phyloP scores from a whole-genome alignment of 2,888 invertebrate species.

The Lochmaea capreae region DNA sequence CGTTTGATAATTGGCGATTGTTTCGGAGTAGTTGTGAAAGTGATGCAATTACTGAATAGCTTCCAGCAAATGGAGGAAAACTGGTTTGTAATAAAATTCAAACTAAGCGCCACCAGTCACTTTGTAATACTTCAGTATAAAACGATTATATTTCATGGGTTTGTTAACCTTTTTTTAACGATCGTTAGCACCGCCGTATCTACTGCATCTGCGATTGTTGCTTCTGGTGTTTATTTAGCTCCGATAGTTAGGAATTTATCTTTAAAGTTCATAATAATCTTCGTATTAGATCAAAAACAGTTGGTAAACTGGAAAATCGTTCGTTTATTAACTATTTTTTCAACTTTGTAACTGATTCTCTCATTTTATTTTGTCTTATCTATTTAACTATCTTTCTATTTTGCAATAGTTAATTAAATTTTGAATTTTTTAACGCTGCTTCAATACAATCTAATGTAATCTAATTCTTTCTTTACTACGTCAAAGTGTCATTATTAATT shows the following conservation, averaged over 20 bases:
- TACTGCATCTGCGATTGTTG: background rate
- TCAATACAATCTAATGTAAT: no score
- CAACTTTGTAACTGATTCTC: no score
- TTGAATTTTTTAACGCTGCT: no score
- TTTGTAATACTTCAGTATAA: constrained; percentile 10
- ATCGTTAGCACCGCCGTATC: constrained; percentile 2
- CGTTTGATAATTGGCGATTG: constrained; percentile 32
- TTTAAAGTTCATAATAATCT: background rate
- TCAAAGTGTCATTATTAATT: no score
- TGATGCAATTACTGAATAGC: constrained; percentile 28
- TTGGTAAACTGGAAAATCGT: background rate
- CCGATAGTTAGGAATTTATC: background rate
- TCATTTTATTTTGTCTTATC: no score
- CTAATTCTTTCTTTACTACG: no score
- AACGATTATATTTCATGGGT: constrained; percentile 23
- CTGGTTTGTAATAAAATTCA: constrained; percentile 15
- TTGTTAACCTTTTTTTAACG: constrained; percentile 29
- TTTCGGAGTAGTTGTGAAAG: constrained; percentile 32
- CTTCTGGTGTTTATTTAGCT: constrained; percentile 9
- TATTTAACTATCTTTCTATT: no score
- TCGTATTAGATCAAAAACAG: background rate
- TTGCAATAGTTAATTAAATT: no score
- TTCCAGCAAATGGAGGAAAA: constrained; percentile 22
- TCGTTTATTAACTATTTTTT: no score
- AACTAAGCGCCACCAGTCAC: constrained; percentile 33